phyloP scores from a whole-genome alignment of 2,113 vertebrate species.

The Leptobrachium leishanense region DNA sequence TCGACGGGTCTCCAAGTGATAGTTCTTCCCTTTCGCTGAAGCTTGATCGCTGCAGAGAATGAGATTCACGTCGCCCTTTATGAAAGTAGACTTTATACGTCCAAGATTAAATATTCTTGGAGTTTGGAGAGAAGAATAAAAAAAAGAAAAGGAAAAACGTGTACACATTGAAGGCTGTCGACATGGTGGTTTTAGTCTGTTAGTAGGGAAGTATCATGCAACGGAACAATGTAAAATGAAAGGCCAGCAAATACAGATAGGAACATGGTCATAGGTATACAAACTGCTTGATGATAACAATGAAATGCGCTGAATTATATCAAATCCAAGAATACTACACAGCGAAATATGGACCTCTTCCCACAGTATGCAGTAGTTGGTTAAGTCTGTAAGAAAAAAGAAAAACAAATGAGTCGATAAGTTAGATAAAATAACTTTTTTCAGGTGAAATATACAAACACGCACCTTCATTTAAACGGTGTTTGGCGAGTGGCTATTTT shows the following conservation, averaged over 20 bases:
- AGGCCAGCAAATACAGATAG: constrained; percentile 70
- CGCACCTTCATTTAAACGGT: neutral
- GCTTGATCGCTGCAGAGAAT: neutral
- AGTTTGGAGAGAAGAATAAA: neutral
- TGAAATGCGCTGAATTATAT: constrained; percentile 73
- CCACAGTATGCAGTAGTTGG: constrained; percentile 70
- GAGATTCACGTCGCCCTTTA: neutral
- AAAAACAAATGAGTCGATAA: constrained; percentile 49
- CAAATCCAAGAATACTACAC: constrained; percentile 76
- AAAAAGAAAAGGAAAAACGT: constrained; percentile 52
- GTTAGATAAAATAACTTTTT: constrained; percentile 3
- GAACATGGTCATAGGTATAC: constrained; percentile 73
- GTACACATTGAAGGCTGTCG: constrained; percentile 57
- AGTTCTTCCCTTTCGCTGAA: no score
- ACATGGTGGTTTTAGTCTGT: constrained; percentile 60
- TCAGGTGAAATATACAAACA: no score
- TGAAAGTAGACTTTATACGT: neutral
- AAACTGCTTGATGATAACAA: constrained; percentile 69
- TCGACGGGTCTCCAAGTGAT: neutral
- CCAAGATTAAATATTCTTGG: constrained; percentile 53
- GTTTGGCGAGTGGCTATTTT: no score
- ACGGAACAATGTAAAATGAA: constrained; percentile 69
- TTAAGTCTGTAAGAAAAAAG: constrained; percentile 77
- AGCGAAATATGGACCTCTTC: constrained; percentile 72
- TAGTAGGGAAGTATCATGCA: constrained; percentile 72